A percentile compares a stretch with the other conserved stretches of the same genome.
Conservation (phyloP, 2,113 vertebrate genomes). For the Clarias macrocephalus region DNA sequence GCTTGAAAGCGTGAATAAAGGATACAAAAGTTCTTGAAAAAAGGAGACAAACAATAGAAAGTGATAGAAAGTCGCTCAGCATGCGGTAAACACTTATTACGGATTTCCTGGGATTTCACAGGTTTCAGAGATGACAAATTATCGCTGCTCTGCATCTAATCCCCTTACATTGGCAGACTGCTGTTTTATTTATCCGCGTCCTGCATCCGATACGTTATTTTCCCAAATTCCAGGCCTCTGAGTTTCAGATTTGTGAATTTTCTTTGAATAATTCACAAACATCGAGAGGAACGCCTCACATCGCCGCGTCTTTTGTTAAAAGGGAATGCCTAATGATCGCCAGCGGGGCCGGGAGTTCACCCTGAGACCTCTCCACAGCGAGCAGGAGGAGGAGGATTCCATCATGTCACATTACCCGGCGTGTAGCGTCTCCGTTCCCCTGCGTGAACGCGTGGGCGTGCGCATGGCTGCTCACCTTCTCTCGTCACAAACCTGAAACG, state of each 20-base stretch:
- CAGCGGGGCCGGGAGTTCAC: slow-evolving; percentile 77
- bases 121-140: slow-evolving; percentile 37
- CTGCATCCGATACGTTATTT: slow-evolving; percentile 29
- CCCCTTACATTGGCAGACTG: slow-evolving; percentile 48
- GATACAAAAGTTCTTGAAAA: neutral
- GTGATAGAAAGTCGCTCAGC: slow-evolving; percentile 58
- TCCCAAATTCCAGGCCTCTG: slow-evolving; percentile 18
- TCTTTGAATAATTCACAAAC: slow-evolving; percentile 75
- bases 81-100: slow-evolving; percentile 72
- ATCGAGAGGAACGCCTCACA: slow-evolving; percentile 70
- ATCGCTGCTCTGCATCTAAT: slow-evolving; percentile 54
- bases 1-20: neutral
- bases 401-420: slow-evolving; percentile 41
- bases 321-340: slow-evolving; percentile 80
- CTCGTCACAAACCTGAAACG: slow-evolving; percentile 6
- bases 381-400: slow-evolving; percentile 48
- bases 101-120: slow-evolving; percentile 62
- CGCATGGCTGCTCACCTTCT: neutral
- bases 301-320: slow-evolving; percentile 67
- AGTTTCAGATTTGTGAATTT: slow-evolving; percentile 53
- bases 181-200: slow-evolving; percentile 64
- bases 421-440: slow-evolving; percentile 26
- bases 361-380: slow-evolving; percentile 75
- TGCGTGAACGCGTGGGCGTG: neutral
- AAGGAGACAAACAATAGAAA: neutral